Evolutionary conservation across 1,140 invertebrate species (phyloP).

Genomic region (Rhynchophorus ferrugineus): DNA sequence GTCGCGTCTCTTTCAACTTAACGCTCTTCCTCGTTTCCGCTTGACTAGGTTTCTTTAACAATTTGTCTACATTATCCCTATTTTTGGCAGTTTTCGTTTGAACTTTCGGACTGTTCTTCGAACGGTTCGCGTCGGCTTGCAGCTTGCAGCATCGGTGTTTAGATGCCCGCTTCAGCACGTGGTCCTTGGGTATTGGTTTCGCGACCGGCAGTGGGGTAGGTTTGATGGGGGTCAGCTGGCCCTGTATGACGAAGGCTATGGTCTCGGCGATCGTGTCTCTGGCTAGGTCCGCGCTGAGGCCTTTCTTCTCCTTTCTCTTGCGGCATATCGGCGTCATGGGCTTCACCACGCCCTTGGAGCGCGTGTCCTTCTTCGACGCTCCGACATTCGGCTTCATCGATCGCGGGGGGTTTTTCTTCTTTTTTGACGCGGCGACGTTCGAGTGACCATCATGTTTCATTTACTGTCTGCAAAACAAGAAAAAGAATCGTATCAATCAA

Average conservation of each 20-base stretch:
- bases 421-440: conserved; percentile 6
- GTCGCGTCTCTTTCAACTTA: conserved; percentile 3
- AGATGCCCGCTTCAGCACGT: conserved; percentile 6
- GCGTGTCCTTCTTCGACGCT: not conserved
- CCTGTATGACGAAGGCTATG: conserved; percentile 38
- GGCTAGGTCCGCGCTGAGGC: conserved; percentile 1
- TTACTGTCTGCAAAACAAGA: conserved; percentile 2
- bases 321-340: not conserved
- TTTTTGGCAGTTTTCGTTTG: conserved; percentile 27
- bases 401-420: conserved; percentile 4
- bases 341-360: not conserved
- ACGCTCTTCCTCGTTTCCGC: not conserved
- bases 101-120: conserved; percentile 19
- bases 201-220: conserved; percentile 22
- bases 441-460: not conserved
- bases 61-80: conserved; percentile 14
- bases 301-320: conserved; percentile 15
- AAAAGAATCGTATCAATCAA: not conserved
- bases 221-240: conserved; percentile 37
- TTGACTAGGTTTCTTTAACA: conserved; percentile 4
- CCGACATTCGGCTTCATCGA: not conserved
- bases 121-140: conserved; percentile 5
- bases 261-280: conserved; percentile 34
- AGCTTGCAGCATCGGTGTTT: conserved; percentile 4
- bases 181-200: conserved; percentile 20